Evolutionary conservation across 1,140 invertebrate species (phyloP).

Genomic region (Stegodyphus mimosarum): DNA sequence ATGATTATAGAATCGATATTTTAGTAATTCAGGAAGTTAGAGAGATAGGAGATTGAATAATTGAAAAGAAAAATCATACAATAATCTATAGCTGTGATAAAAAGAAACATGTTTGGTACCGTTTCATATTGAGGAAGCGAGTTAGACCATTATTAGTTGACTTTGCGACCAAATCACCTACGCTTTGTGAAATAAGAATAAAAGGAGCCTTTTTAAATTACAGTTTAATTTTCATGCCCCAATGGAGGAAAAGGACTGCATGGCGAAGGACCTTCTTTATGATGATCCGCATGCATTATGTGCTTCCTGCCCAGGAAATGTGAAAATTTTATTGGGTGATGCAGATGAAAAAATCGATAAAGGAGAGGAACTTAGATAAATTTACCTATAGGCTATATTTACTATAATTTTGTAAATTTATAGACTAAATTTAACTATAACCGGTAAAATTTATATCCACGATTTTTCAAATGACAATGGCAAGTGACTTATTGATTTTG

Average conservation of each 20-base stretch:
- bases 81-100: not conserved
- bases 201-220: not conserved
- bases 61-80: not conserved
- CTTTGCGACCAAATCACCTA: constrained; percentile 5
- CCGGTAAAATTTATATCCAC: too few species aligned
- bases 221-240: not conserved
- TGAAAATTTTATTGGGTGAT: too few species aligned
- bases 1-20: not conserved
- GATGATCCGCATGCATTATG: not conserved
- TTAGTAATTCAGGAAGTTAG: not conserved
- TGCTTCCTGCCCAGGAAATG: too few species aligned
- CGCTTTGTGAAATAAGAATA: not conserved
- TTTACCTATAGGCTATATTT: too few species aligned
- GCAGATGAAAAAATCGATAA: too few species aligned
- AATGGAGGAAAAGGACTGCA: not conserved
- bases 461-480: too few species aligned
- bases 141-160: not conserved
- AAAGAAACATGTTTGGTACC: constrained; percentile 1
- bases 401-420: too few species aligned
- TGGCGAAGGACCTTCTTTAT: not conserved
- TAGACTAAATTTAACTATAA: too few species aligned
- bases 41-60: not conserved
- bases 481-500: too few species aligned
- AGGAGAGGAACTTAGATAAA: too few species aligned
- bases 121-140: not conserved